Percentiles rank a stretch among this genome's conserved stretches.
These are phyloP conservation scores for Drosophila anomalata DNA, from an alignment of 2,888 invertebrate genomes.

Conservation along the genomic window DNA sequence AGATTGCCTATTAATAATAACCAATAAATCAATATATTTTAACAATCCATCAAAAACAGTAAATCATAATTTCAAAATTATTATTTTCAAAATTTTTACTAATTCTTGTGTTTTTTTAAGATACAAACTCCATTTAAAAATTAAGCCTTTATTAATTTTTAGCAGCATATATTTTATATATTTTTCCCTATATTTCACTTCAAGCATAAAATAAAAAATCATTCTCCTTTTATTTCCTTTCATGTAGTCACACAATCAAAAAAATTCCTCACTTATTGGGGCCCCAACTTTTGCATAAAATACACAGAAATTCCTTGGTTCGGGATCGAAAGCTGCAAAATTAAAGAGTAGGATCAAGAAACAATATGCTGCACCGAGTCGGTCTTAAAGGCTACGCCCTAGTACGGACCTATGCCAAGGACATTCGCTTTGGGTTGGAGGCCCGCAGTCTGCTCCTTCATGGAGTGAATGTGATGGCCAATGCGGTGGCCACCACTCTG, in stretches of 20 bases:
- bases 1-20: too few species aligned
- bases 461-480: conserved; percentile 97
- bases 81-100: not conserved
- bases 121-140: too few species aligned
- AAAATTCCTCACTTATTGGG: not conserved
- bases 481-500: conserved; percentile 99
- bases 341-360: conserved; percentile 4
- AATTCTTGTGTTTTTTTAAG: too few species aligned
- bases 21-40: not conserved
- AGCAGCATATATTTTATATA: not conserved
- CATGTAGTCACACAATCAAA: not conserved
- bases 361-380: conserved; percentile 12
- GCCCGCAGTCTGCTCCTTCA: conserved; percentile 98
- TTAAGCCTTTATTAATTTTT: too few species aligned
- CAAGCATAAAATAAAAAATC: not conserved
- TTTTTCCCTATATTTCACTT: not conserved
- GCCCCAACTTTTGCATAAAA: not conserved
- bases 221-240: not conserved
- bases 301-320: not conserved
- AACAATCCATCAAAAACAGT: not conserved
- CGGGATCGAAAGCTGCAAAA: conserved; percentile 4
- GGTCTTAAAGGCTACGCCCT: not conserved
- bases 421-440: conserved; percentile 98
- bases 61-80: not conserved
- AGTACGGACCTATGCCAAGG: conserved; percentile 92